Evolutionary conservation across 2,113 vertebrate species (phyloP), one percentile per base, ranked within the genome.

Genomic region (Gorsachius goisagi): DNA sequence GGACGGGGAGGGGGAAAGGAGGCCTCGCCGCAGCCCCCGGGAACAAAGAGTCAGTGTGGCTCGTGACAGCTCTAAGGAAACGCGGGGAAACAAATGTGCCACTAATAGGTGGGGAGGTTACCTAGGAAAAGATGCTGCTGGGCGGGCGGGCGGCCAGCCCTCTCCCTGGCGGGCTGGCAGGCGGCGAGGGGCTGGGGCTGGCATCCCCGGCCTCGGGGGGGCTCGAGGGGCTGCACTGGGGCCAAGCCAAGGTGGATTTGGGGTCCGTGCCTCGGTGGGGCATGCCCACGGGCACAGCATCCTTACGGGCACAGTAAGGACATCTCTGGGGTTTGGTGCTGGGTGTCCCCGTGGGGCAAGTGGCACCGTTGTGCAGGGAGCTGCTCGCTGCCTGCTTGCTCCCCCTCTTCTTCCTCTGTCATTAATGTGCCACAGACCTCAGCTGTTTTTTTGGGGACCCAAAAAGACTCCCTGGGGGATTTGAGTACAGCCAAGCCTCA

Each of bases 101-200:
- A 74, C 97, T 97, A 96, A 97, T 97, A 96, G 95, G 96, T 97
- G 89, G 96, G 97, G 97, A 96, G 97, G 97, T 94, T 95, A 95
- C 97, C 97, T 81, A 92, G 95, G 91, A 68, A 67, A 93, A 88
- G 93, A 90, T 85, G 86, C 88, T 92, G 93, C 93, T 71, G 22
- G 88, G 89, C 73, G 1, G 79, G 84, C 23, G 7, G 95, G 71
- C 47, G 0, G 92, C 77, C 60, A 73, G 59, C 49, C 89, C 87
- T 64, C 35, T 80, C 52, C 39, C 27, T 5, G 6, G 66, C 7
- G 0, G 76, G 81, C 73, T 92, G 89, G 68, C 91, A 80, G 91
- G 73, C 22, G 0, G 68, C 2, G 3, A 37, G 84, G 64, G 84
- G 39, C 32, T 84, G 67, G 41, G 71, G 8, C 69, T 71, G 93